Evolutionary conservation across 1,140 invertebrate genomes (phyloP).

Genomic region (Metopolophium dirhodum): DNA sequence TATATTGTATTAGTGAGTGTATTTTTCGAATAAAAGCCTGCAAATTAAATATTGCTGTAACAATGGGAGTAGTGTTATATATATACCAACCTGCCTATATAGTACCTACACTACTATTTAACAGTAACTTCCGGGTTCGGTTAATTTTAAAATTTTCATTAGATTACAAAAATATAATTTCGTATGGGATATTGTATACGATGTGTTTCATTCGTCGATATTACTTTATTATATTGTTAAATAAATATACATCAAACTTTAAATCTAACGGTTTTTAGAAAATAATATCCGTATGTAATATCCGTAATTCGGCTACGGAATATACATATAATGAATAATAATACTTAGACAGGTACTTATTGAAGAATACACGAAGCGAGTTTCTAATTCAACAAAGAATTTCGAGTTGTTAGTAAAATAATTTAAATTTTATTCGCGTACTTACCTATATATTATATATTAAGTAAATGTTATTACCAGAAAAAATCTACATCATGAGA

Average conservation of each 20-base stretch:
- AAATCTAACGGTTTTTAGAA: not conserved
- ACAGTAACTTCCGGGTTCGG: conserved; percentile 14
- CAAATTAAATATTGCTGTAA: not conserved
- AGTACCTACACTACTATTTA: not conserved
- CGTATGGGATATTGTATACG: not conserved
- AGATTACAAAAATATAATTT: not conserved
- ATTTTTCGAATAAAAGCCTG: conserved; percentile 13
- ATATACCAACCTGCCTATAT: not conserved
- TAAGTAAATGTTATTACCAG: not conserved
- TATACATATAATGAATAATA: not conserved
- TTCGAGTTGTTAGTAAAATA: not conserved
- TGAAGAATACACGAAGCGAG: not conserved
- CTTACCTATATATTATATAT: too few relatives aligned
- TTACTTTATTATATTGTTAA: not conserved
- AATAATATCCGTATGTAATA: not conserved
- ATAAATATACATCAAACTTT: not conserved
- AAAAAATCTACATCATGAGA: not conserved
- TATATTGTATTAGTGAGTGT: not conserved
- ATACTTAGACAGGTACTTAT: not conserved
- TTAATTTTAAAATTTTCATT: conserved; percentile 16
- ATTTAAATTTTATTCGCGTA: not conserved
- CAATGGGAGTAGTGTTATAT: not conserved
- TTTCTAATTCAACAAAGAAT: not conserved
- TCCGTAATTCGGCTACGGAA: not conserved
- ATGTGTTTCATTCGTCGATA: not conserved